Evolutionary conservation across 2,113 vertebrate genomes (phyloP), one percentile per base, ranked within the genome.

Genomic region (Geococcyx californianus): DNA sequence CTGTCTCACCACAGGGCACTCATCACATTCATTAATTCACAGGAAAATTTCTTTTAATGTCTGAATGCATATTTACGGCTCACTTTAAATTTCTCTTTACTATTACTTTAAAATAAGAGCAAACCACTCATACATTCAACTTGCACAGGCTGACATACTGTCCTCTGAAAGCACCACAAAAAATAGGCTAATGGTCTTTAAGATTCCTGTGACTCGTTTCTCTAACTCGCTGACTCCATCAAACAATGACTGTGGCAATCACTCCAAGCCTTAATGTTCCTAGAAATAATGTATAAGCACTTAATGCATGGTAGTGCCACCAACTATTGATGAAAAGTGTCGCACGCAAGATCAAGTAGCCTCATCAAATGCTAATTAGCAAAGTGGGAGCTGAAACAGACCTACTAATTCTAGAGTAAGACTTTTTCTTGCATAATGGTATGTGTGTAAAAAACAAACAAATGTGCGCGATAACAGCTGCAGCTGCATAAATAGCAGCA

Each of bases 11-110:
- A 76, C 36, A 59, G 90, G 95, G 89, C 62, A 94, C 69, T 60
- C 69, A 91, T 19, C 87, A 86, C 56, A 94, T 95, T 96, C 91
- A 95, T 96, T 97, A 97, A 96, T 95, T 97, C 92, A 92, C 62
- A 76, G 68, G 70, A 82, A 97, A 95, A 95, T 86, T 51, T 95
- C 84, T 93, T 90, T 76, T 86, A 79, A 89, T 90, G 68, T 76
- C 81, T 45, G 64, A 91, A 93, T 93, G 66, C 92, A 95, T 89
- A 93, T 94, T 92, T 93, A 84, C 88, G 90, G 60, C 64, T 90
- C 91, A 82, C 63, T 97, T 94, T 77, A 92, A 90, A 91, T 93
- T 89, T 82, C 87, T 93, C 70, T 96, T 96, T 96, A 94, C 77
- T 80, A 93, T 75, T 93, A 44, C 59, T 77, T 85, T 76, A 81